Evolutionary conservation across 2,113 vertebrate genomes (phyloP).

Genomic region (Lutjanus erythropterus): DNA sequence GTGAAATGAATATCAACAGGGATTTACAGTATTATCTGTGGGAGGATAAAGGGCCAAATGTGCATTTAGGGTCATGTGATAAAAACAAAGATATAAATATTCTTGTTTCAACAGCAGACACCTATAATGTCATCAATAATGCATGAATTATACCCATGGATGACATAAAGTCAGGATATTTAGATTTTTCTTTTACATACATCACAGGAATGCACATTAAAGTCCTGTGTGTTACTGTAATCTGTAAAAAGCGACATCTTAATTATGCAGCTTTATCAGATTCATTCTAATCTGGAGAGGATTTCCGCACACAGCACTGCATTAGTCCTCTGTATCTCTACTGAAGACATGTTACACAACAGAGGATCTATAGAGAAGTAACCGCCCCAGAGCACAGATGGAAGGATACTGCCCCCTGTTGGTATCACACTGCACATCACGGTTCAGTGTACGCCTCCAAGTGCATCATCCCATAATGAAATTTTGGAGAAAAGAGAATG

Average conservation of each 20-base stretch:
- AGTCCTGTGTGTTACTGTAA: neutral
- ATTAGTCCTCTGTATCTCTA: conserved; percentile 11
- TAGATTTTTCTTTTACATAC: neutral
- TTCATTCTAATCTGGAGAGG: conserved; percentile 25
- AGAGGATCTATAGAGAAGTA: neutral
- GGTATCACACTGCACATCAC: neutral
- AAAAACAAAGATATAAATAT: neutral
- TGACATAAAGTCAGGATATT: neutral
- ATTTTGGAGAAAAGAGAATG: neutral
- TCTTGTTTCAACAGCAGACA: neutral
- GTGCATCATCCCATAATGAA: neutral
- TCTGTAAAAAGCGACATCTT: conserved; percentile 6
- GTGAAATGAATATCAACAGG: conserved; percentile 4
- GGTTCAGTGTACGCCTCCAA: neutral
- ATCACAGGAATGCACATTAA: neutral
- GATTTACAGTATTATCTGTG: neutral
- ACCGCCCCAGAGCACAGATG: neutral
- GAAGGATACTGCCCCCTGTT: conserved; percentile 68
- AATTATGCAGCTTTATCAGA: conserved; percentile 26
- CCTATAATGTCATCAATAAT: neutral
- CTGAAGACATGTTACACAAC: conserved; percentile 54
- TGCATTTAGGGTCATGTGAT: conserved; percentile 8
- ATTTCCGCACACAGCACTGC: conserved; percentile 26
- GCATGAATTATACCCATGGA: neutral
- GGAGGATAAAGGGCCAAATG: neutral